These are phyloP conservation scores for Dysmachus trigonus DNA, from an alignment of 2,888 invertebrate genomes.

Conservation along the genomic window DNA sequence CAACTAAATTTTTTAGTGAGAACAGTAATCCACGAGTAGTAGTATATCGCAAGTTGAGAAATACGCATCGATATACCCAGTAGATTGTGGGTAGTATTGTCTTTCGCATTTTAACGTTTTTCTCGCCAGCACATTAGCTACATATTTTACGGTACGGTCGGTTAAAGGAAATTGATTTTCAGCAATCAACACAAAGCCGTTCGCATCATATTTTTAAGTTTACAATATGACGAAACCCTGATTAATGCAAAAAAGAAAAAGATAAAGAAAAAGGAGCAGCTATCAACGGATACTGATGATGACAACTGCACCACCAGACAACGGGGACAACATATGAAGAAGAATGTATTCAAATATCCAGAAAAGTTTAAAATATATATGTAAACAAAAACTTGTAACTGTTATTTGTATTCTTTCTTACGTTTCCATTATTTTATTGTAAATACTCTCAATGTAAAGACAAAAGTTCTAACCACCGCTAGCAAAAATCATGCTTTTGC, in stretches of 20 bases:
- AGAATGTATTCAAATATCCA: conserved; percentile 32
- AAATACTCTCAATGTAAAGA: conserved; percentile 34
- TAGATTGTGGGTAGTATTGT: conserved; percentile 5
- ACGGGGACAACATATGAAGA: conserved; percentile 31
- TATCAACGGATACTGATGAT: not conserved
- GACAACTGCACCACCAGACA: not conserved
- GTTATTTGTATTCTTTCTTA: conserved; percentile 37
- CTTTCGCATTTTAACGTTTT: not conserved
- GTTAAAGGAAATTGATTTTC: not conserved
- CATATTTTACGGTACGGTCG: not conserved
- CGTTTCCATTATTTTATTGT: conserved; percentile 27
- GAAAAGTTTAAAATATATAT: conserved; percentile 33
- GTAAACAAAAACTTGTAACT: conserved; percentile 38
- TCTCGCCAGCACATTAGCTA: not conserved
- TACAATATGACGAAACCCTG: not conserved
- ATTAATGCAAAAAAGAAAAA: not conserved
- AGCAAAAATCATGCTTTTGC: not conserved
- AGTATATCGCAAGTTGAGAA: not conserved
- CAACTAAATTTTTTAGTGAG: not conserved
- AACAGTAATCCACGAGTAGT: not conserved
- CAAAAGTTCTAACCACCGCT: conserved; percentile 20
- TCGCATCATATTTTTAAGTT: not conserved
- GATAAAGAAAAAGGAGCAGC: not conserved
- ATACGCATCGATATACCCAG: conserved; percentile 12
- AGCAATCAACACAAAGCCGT: not conserved